Evolutionary conservation across 2,113 vertebrate genomes (phyloP).

Genomic region (Eulacestoma nigropectus): DNA sequence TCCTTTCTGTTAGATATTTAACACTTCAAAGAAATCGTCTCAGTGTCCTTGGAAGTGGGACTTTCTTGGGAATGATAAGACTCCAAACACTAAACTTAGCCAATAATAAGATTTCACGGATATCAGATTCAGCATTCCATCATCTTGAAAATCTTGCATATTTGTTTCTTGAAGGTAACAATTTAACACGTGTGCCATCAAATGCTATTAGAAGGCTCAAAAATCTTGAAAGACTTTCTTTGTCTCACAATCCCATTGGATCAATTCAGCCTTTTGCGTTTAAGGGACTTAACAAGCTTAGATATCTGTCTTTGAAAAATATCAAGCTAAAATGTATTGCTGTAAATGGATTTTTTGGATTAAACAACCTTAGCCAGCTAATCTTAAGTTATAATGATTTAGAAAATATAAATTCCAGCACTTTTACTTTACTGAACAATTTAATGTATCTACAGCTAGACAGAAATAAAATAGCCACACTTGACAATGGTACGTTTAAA

Average conservation of each 20-base stretch:
- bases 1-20: conserved; percentile 65
- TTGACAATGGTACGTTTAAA: conserved; percentile 67
- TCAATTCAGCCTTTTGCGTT: conserved; percentile 68
- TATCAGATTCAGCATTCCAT: conserved; percentile 66
- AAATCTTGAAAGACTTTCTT: conserved; percentile 69
- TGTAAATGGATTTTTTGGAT: conserved; percentile 65
- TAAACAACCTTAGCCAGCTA: conserved; percentile 68
- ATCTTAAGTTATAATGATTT: conserved; percentile 70
- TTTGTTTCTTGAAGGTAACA: conserved; percentile 72
- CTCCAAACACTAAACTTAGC: conserved; percentile 70
- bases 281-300: conserved; percentile 65
- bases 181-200: conserved; percentile 65
- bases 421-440: conserved; percentile 61
- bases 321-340: conserved; percentile 59
- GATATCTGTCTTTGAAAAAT: conserved; percentile 65
- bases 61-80: conserved; percentile 64
- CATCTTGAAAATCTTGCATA: conserved; percentile 63
- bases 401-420: conserved; percentile 66
- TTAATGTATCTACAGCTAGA: conserved; percentile 70
- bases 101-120: conserved; percentile 68
- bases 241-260: conserved; percentile 69
- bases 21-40: conserved; percentile 65
- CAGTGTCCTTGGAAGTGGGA: conserved; percentile 46
- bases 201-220: conserved; percentile 63
- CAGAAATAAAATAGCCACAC: conserved; percentile 67